Base-by-base conservation (phyloP, 2,797 vertebrate genomes). In the Nyctalus aviator region DNA sequence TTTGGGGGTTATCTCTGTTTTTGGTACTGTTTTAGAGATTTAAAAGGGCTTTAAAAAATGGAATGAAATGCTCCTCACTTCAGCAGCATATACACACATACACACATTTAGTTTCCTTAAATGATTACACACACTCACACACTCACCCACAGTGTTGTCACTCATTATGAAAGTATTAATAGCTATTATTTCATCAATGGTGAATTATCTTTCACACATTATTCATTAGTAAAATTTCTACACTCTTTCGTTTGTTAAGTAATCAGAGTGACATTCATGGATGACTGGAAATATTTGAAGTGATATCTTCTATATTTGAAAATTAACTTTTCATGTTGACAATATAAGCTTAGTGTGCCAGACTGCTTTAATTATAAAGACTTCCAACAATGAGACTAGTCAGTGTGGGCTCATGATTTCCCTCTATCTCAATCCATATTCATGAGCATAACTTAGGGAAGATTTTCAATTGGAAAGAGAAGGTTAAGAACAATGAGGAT, bases 291-390 rank as follows among this genome's bases (percentile, higher is more conserved):
- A 95, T 77, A 76, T 62, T 91, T 95, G 55, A 95, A 93, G n/a
- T 73, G 71, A 32, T 79, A 72, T 75, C 55, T 88, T 95, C 46
- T 73, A 12, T 87, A 72, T 73, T 87, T 94, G 14, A 94, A 95
- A 90, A 94, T 77, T 92, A 93, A 95, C n/a, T 93, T 92, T 94
- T 88, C 92, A 66, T 93, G 68, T 92, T 96, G 37, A 73, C 73
- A 82, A 87, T 35, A 62, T 53, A 84, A 93, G 37, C 53, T 77
- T 41, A 69, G 73, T 23, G 83, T 11, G 32, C 35, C 44, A 77
- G 82, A 37, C 66, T 68, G 57, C n/a, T 78, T 91, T 82, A 87
- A 91, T 93, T 64, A 84, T 35, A 13, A 72, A 87, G 53, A 32
- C 6, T 86, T 72, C 87, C 62, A 77, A 11, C 12, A 21, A 69